Conservation (phyloP, 2,888 invertebrate genomes). For the Campoplex capitator region DNA sequence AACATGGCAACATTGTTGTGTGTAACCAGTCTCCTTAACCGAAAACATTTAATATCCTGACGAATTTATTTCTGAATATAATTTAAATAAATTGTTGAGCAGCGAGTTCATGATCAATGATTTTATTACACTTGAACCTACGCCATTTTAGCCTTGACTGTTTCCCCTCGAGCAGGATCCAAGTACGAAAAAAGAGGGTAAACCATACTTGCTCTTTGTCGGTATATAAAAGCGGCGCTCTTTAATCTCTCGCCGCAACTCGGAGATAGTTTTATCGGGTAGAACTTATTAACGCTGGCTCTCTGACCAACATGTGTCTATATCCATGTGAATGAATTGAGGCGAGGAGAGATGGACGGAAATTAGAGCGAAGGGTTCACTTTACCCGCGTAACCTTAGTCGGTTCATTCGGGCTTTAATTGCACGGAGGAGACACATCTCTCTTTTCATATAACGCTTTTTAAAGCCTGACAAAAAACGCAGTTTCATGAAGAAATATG, state of each 20-base stretch:
- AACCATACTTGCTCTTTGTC: conserved; percentile 58
- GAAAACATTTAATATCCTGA: no score
- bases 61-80: neutral
- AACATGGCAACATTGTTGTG: no score
- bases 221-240: conserved; percentile 51
- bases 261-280: conserved; percentile 58
- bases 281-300: conserved; percentile 61
- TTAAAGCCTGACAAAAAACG: neutral
- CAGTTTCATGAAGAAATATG: neutral
- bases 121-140: conserved; percentile 49
- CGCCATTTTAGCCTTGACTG: conserved; percentile 10
- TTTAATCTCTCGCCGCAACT: conserved; percentile 61
- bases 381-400: conserved; percentile 25
- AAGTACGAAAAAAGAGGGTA: conserved; percentile 31
- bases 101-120: conserved; percentile 53
- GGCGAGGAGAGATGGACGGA: conserved; percentile 38
- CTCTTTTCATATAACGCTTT: neutral
- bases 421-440: conserved; percentile 17
- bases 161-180: neutral
- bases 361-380: conserved; percentile 41
- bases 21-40: no score
- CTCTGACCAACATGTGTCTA: neutral
- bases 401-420: conserved; percentile 49
- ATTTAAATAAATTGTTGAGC: neutral
- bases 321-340: neutral